These are phyloP conservation scores for Acromyrmex echinatior DNA, from an alignment of 1,140 invertebrate species.

Conservation along the genomic window DNA sequence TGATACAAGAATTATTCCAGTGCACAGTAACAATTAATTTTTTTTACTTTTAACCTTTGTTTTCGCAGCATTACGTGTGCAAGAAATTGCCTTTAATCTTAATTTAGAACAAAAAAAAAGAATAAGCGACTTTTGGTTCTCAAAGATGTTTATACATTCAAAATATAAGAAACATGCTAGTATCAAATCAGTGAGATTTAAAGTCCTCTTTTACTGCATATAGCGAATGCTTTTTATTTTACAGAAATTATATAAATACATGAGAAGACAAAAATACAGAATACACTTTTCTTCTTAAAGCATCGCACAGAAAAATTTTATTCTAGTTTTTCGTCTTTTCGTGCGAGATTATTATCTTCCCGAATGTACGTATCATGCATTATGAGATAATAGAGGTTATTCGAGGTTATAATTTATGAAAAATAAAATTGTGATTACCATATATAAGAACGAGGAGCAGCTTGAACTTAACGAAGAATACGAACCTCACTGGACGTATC, in stretches of 20 bases:
- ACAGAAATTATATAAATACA: background rate
- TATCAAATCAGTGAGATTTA: background rate
- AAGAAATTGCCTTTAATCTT: background rate
- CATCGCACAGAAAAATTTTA: background rate
- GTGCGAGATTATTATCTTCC: background rate
- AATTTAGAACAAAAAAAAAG: background rate
- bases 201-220: background rate
- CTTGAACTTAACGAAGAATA: background rate
- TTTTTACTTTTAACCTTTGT: background rate
- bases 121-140: background rate
- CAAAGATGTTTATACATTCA: background rate
- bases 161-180: background rate
- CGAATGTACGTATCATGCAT: background rate
- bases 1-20: background rate
- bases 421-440: background rate
- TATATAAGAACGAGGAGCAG: background rate
- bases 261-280: background rate
- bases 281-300: background rate
- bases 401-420: background rate
- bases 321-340: background rate
- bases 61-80: background rate
- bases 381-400: background rate
- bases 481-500: slow-evolving; percentile 61
- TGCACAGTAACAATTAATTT: background rate
- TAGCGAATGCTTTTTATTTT: background rate